Base-by-base conservation (phyloP, 2,888 invertebrate species). In the Lasioglossum calceatum region DNA sequence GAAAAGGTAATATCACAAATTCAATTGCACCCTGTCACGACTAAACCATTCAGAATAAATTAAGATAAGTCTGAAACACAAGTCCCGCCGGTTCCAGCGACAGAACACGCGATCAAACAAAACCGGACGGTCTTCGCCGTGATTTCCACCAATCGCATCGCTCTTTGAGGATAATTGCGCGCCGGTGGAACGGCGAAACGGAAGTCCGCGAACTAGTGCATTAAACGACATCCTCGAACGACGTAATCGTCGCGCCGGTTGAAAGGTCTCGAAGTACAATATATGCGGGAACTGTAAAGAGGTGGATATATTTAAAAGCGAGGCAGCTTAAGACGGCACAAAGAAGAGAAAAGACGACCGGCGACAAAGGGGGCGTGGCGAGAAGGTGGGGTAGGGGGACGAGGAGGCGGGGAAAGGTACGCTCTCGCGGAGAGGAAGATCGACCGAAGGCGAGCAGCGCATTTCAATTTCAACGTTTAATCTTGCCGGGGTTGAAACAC, bases 381-480 rank as follows among this genome's bases (percentile, higher is more conserved):
- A 70, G 39, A 14, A 16, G 36, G 3, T 10, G 8, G 54, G n/a
- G 10, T 23, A n/a, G 36, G 67, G 67, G 19, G 4, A 8, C 14
- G 5, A 7, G 64, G 32, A 64, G 54, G 54, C 64, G 64, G 32
- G 61, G 7, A 64, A 64, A 16, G 70, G 42, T 70, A 19, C 39
- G 70, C 19, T 8, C 23, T 70, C 39, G 39, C 42, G 23, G 39
- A 64, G 77, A 74, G 54, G 54, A 54, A 54, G 75, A 54, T 32
- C 78, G 76, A 77, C 72, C 42, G 39, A 16, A 47, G 44, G 36
- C 44, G 67, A 77, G 27, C 58, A 27, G 73, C 39, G 77, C 74
- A 77, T 74, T 84, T 76, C 70, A 84, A 73, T 84, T 86, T 74
- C 73, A 84, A 61, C 58, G 71, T 80, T 86, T 80, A 77, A 84